phyloP scores from a whole-genome alignment of 37 sponge, comb jelly and placozoan genomes.

The Agelas oroides region DNA sequence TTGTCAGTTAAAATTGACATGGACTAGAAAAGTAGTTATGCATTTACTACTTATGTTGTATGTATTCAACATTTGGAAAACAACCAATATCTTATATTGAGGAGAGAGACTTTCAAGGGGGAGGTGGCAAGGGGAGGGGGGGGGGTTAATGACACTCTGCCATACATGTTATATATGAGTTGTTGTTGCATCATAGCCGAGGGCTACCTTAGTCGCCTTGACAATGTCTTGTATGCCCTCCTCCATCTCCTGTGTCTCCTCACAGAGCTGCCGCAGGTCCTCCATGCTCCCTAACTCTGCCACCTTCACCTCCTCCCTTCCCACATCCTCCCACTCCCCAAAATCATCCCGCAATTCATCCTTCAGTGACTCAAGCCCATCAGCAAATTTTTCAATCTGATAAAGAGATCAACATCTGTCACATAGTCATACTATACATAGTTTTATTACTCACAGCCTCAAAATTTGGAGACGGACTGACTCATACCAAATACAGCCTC shows the following conservation, averaged over 20 bases:
- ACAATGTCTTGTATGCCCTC: neutral
- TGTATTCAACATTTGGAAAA: no score
- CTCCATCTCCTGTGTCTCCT: conserved; percentile 3
- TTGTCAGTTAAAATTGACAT: no score
- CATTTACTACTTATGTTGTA: no score
- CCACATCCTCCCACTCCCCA: neutral
- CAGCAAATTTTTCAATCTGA: neutral
- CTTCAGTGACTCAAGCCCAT: neutral
- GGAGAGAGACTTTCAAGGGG: no score
- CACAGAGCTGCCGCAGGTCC: neutral
- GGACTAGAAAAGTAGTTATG: no score
- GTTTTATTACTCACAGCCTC: neutral
- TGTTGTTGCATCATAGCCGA: neutral
- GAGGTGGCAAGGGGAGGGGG: no score
- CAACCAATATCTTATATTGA: no score
- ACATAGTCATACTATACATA: neutral
- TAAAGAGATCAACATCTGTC: neutral
- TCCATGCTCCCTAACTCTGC: neutral
- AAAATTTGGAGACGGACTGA: neutral
- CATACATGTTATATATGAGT: no score
- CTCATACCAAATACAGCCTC: neutral
- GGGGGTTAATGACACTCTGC: no score
- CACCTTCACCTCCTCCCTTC: neutral
- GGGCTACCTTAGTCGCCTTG: neutral
- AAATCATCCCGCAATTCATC: neutral